Base-by-base conservation (phyloP, 2,797 vertebrate genomes). In the Saxicola maurus region DNA sequence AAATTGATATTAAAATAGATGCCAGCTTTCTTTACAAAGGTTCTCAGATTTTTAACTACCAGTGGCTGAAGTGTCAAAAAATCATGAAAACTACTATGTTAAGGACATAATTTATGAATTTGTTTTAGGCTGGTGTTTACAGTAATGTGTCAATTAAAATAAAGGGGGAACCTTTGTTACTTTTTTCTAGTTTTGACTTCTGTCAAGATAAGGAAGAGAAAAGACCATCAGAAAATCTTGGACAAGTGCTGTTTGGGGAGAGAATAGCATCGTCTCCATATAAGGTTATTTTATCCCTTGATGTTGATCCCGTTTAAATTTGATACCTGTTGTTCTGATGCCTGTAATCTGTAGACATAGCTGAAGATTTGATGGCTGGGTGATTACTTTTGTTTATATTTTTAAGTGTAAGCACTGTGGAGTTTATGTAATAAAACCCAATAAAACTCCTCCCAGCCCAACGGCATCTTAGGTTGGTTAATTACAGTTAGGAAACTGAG, bases 161-260 rank as follows among this genome's bases (percentile, higher is more conserved):
- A n/a, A 84, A 59, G 71, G 16, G 17, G 56, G 27, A 48, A 33
- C 1, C 73, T 33, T 78, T 72, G 64, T 23, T 64, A 6, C 80
- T 88, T 48, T 91, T 92, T 90, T 88, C n/a, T 82, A 99, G 98
- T 90, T 99, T 99, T 96, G 98, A 99, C 93, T 99, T 99, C 90
- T 99, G 98, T 96, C 97, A 99, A 97, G 98, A 98, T 82, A 83
- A 4, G 3, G 72, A 96, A 71, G 98, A 98, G 93, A 97, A 84
- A 92, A 98, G 98, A 71, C 98, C 98, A 5, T 98, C 98, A 9
- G 98, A 99, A 94, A 99, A 99, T 94, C 98, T 99, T 45, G 98
- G 98, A 33, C 98, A 99, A 97, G 98, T 99, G 59, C 92, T 99
- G 23, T 99, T 99, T 96, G 99, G 98, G 64, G 98, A 99, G 87